Conservation (phyloP, 2,113 vertebrate genomes). For the Xiphophorus couchianus region DNA sequence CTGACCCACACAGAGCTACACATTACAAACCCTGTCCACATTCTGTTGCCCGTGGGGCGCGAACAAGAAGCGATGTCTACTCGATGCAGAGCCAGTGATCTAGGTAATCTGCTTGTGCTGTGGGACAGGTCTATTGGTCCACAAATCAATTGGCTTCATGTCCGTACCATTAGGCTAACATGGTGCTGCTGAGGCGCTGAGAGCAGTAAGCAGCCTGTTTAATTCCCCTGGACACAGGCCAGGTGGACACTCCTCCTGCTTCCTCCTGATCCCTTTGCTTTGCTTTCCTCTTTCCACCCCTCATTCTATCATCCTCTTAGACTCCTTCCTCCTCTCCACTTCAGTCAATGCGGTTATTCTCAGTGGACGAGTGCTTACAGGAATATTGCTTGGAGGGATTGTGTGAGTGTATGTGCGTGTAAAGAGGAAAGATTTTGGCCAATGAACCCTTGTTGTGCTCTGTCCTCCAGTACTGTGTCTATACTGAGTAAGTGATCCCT, state of each 20-base stretch:
- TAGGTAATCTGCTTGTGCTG: slow-evolving; percentile 74
- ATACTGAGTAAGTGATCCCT: slow-evolving; percentile 77
- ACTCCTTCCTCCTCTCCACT: slow-evolving; percentile 57
- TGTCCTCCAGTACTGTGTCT: slow-evolving; percentile 75
- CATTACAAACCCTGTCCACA: slow-evolving; percentile 48
- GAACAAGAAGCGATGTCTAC: slow-evolving; percentile 55
- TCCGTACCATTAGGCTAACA: slow-evolving; percentile 74
- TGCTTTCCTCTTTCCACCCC: slow-evolving; percentile 21
- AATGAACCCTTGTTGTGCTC: slow-evolving; percentile 73
- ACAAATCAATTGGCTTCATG: slow-evolving; percentile 76
- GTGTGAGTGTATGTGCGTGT: slow-evolving; percentile 52
- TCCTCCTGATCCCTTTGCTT: slow-evolving; percentile 44
- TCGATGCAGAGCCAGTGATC: slow-evolving; percentile 71
- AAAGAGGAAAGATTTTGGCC: slow-evolving; percentile 72
- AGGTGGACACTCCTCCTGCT: slow-evolving; percentile 69
- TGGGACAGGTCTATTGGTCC: slow-evolving; percentile 73
- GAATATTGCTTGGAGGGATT: slow-evolving; percentile 71
- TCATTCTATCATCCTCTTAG: slow-evolving; percentile 51
- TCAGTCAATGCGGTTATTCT: slow-evolving; percentile 69
- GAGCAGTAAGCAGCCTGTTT: slow-evolving; percentile 71
- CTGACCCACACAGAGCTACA: slow-evolving; percentile 29
- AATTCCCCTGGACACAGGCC: slow-evolving; percentile 73
- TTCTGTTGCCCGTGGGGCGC: slow-evolving; percentile 42
- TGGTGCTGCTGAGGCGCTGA: slow-evolving; percentile 61
- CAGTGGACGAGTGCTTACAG: slow-evolving; percentile 70